Evolutionary conservation across 2,797 vertebrate species (phyloP).

Genomic region (Sebastes itinus): DNA sequence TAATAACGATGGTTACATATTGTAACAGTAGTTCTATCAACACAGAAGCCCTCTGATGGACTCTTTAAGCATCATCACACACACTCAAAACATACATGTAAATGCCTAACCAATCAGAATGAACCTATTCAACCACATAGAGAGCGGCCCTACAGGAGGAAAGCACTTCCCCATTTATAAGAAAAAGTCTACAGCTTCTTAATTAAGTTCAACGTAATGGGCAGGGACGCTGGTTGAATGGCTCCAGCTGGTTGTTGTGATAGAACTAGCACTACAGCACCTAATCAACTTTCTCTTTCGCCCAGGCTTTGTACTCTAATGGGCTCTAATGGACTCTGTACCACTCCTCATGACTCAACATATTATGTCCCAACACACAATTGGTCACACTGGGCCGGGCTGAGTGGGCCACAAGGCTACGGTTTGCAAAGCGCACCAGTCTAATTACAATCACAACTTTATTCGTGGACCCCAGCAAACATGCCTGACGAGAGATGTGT

Average conservation of each 20-base stretch:
- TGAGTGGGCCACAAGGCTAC: neutral
- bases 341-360: neutral
- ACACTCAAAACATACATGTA: neutral
- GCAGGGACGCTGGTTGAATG: conserved; percentile 10
- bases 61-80: neutral
- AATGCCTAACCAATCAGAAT: conserved; percentile 5
- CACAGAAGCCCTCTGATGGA: conserved; percentile 23
- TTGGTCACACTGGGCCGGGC: neutral
- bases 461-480: neutral
- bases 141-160: neutral
- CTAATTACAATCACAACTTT: neutral
- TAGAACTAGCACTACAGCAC: conserved; percentile 10
- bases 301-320: conserved; percentile 24
- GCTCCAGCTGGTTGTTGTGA: conserved; percentile 8
- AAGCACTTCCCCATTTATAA: neutral
- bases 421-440: neutral
- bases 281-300: neutral
- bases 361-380: neutral
- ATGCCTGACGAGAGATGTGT: neutral
- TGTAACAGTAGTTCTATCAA: conserved; percentile 42
- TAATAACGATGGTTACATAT: conserved; percentile 48
- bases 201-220: neutral
- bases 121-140: neutral
- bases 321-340: conserved; percentile 1
- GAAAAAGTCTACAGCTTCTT: neutral